These are phyloP conservation scores for Acrocyrtus sp. DNA, from an alignment of 2,888 invertebrate genomes.

Conservation along the genomic window DNA sequence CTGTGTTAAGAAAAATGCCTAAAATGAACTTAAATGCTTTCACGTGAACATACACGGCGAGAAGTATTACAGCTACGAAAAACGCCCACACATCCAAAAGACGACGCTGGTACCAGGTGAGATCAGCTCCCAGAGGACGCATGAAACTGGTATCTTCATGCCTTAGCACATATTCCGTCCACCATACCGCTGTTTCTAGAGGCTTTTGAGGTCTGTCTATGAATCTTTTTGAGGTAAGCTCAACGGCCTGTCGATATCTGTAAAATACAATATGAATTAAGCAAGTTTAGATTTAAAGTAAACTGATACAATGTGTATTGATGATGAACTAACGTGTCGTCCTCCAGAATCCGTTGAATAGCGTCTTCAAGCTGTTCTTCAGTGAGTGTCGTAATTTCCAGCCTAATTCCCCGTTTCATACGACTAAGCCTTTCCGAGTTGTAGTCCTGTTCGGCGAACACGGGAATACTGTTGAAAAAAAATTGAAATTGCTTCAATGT, in stretches of 20 bases:
- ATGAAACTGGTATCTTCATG: slow-evolving; percentile 27
- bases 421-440: slow-evolving; percentile 33
- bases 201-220: slow-evolving; percentile 9
- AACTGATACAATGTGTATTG: too few species aligned
- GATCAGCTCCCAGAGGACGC: slow-evolving; percentile 16
- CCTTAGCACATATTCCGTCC: slow-evolving; percentile 44
- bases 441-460: slow-evolving; percentile 49
- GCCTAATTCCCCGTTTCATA: slow-evolving; percentile 68
- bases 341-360: slow-evolving; percentile 19
- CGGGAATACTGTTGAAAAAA: too few species aligned
- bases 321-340: slow-evolving; percentile 13
- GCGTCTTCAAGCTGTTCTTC: slow-evolving; percentile 66
- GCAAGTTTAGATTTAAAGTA: too few species aligned
- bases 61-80: neutral
- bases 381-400: slow-evolving; percentile 68
- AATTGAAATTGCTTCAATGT: too few species aligned
- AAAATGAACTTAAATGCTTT: neutral
- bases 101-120: slow-evolving; percentile 41
- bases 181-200: slow-evolving; percentile 27
- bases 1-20: too few species aligned
- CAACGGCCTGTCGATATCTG: slow-evolving; percentile 18
- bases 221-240: slow-evolving; percentile 11
- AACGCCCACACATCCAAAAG: slow-evolving; percentile 43
- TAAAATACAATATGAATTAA: slow-evolving; percentile 13
- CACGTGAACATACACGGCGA: neutral